Conservation (phyloP, 2,797 vertebrate species). For the Hylomyscus alleni region DNA sequence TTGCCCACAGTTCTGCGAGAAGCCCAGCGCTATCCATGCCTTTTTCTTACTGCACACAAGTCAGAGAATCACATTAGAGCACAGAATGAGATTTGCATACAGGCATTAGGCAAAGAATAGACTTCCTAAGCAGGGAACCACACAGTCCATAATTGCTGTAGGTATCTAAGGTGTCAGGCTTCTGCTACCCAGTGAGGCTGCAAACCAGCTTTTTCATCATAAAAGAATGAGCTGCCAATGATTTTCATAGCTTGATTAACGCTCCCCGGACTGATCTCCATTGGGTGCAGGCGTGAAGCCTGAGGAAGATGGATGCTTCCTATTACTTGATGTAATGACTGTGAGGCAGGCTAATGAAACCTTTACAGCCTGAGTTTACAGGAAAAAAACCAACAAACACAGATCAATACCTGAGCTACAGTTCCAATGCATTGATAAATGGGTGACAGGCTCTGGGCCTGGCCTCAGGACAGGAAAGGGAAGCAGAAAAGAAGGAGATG, state of each 20-base stretch:
- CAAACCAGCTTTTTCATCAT: constrained; percentile 77
- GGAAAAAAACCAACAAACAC: constrained; percentile 78
- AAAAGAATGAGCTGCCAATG: constrained; percentile 78
- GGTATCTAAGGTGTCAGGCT: constrained; percentile 68
- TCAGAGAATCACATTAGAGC: constrained; percentile 54
- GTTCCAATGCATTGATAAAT: constrained; percentile 68
- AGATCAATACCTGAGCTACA: constrained; percentile 80
- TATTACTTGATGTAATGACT: constrained; percentile 86
- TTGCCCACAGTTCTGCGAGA: background rate
- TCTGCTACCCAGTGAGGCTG: constrained; percentile 66
- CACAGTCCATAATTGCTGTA: constrained; percentile 74
- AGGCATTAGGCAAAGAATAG: constrained; percentile 36
- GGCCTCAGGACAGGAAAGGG: constrained; percentile 35
- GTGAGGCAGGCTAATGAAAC: constrained; percentile 85
- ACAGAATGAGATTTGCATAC: constrained; percentile 39
- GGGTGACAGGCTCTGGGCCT: constrained; percentile 29
- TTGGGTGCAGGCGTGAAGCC: constrained; percentile 78
- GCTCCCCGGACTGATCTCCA: constrained; percentile 63
- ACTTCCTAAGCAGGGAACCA: constrained; percentile 63
- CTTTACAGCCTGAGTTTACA: constrained; percentile 84
- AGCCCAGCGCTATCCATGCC: background rate
- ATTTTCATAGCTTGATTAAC: constrained; percentile 85
- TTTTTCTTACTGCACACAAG: background rate
- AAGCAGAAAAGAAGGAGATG: background rate
- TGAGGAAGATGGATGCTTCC: constrained; percentile 85